A percentile compares a stretch with the other conserved stretches of the same genome.
Evolutionary conservation across 2,888 invertebrate genomes (phyloP).

Genomic region (Pomacea canaliculata): DNA sequence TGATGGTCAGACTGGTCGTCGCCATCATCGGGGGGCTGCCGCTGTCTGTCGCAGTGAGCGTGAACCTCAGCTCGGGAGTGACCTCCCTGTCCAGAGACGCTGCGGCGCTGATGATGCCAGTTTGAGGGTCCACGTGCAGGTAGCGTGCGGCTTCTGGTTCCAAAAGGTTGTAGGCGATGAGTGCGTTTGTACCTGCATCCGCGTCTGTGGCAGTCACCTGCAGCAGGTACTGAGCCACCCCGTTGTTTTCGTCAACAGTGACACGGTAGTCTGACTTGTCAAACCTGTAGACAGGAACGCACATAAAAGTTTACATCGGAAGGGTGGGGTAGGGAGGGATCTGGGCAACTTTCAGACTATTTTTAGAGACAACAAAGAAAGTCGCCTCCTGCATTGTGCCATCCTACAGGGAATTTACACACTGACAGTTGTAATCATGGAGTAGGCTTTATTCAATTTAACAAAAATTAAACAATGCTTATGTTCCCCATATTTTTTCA

Average conservation of each 20-base stretch:
- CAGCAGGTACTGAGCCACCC: conserved; percentile 38
- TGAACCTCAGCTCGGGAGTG: conserved; percentile 35
- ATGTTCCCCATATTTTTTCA: no score
- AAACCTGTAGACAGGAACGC: conserved; percentile 13
- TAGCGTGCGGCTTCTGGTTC: conserved; percentile 10
- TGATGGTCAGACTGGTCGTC: conserved; percentile 33
- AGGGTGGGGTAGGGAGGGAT: no score
- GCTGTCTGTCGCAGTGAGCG: conserved; percentile 44
- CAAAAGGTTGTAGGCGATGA: conserved; percentile 33
- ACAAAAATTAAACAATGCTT: no score
- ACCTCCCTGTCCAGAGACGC: conserved; percentile 46
- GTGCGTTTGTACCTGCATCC: conserved; percentile 34
- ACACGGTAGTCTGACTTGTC: conserved; percentile 32
- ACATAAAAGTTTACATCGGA: no score
- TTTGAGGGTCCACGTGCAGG: conserved; percentile 40
- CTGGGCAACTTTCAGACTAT: no score
- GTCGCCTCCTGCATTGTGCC: no score
- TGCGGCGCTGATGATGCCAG: conserved; percentile 47
- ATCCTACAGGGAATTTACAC: no score
- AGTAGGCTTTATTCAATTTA: no score
- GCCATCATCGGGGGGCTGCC: conserved; percentile 42
- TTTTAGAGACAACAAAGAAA: no score
- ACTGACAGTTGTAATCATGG: no score
- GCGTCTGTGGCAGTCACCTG: conserved; percentile 44
- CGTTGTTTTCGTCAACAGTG: conserved; percentile 45